phyloP scores from a whole-genome alignment of 2,888 invertebrate species.

The Cephus sareptanus region DNA sequence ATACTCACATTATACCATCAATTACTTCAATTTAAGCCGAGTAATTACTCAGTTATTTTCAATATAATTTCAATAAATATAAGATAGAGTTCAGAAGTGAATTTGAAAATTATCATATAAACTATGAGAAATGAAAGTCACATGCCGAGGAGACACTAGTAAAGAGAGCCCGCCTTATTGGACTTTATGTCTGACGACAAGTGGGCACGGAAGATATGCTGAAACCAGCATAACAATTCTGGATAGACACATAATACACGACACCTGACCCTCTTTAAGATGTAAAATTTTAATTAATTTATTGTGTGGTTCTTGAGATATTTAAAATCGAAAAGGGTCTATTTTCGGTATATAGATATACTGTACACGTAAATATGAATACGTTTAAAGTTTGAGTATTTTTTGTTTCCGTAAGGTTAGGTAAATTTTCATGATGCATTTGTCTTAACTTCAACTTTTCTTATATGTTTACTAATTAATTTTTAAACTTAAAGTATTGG shows the following conservation, averaged over 20 bases:
- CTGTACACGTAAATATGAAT: too few species aligned
- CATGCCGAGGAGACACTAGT: background rate
- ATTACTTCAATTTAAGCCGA: conserved; percentile 14
- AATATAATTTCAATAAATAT: conserved; percentile 3
- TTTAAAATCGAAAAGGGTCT: background rate
- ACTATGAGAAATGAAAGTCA: background rate
- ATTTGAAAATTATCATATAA: background rate
- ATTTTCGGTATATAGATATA: background rate
- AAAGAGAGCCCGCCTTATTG: too few species aligned
- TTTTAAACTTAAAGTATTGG: background rate
- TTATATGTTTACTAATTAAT: background rate
- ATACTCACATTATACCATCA: conserved; percentile 1
- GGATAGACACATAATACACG: too few species aligned
- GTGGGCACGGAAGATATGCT: too few species aligned
- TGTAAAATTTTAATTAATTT: too few species aligned
- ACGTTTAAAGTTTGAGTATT: too few species aligned
- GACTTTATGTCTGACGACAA: too few species aligned
- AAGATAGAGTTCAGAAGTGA: background rate
- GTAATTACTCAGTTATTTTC: conserved; percentile 10
- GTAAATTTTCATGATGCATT: background rate
- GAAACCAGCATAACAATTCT: too few species aligned
- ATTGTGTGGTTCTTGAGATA: background rate
- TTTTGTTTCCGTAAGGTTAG: background rate
- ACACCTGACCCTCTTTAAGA: too few species aligned
- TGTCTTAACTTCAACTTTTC: background rate